Base-by-base conservation (phyloP, 2,113 vertebrate genomes). In the Plecotus auritus region DNA sequence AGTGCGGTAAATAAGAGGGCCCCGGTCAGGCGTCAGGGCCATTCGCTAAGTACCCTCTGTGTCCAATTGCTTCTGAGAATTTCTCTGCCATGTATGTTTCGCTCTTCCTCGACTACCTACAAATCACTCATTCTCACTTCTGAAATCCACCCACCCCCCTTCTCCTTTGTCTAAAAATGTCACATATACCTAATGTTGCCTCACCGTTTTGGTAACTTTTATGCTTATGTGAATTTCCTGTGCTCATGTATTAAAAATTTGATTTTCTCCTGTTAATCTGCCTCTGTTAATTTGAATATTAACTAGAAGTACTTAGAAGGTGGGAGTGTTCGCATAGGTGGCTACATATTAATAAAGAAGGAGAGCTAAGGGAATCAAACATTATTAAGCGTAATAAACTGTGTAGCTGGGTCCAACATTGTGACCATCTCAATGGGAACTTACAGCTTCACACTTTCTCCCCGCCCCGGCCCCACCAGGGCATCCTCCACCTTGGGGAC, bases 401-500 rank as follows among this genome's bases (percentile, higher is more conserved):
- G 54, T 20, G 54, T 9, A 22, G 20, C 54, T 56, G 54, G 22
- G 3, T 23, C 54, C 54, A 56, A 8, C 22, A 22, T 22, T 61
- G 59, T 23, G 22, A 61, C 59, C 10, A 3, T 28, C 26, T 61
- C 59, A 28, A 4, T 28, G 4, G 59, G 59, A 61, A 26, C 10
- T 61, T 61, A 61, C 59, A 61, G 59, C 26, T 28, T 61, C 59
- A 28, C 23, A 61, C 26, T 20, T 22, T 6, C 54, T 56, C 54
- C 54, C 14, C 14, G 1, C 20, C 20, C 7, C 12, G 12, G 14
- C 47, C 54, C 54, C 8, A 0, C 54, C 7, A 3, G 9, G 59
- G 26, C 10, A 61, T 28, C 59, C 59, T 61, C 10, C 4, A 1
- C 10, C 59, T 61, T 61, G 23, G 59, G 59, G 26, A 61, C 26